A percentile compares a stretch with the other conserved stretches of the same genome.
Conservation (phyloP, 2,888 invertebrate genomes). For the Eupelmus urozonus region DNA sequence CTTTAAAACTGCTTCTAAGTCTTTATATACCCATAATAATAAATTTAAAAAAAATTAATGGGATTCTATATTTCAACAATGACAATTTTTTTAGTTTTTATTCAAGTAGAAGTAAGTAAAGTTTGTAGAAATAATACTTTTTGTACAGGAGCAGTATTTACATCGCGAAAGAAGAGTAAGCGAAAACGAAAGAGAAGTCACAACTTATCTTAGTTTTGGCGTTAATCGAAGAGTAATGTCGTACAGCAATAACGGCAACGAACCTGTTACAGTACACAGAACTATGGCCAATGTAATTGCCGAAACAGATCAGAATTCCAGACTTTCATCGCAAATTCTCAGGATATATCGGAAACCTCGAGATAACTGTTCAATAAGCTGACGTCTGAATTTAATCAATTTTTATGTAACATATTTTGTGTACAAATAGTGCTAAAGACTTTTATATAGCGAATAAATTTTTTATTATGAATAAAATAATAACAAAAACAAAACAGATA, state of each 20-base stretch:
- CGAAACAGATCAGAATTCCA: constrained; percentile 29
- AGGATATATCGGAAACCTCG: constrained; percentile 67
- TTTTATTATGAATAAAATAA: constrained; percentile 53
- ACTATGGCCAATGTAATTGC: constrained; percentile 13
- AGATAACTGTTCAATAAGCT: constrained; percentile 69
- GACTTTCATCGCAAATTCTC: constrained; percentile 61
- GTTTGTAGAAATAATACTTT: not conserved
- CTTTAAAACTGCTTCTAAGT: too few species aligned
- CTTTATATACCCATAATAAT: not conserved
- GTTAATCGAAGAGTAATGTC: constrained; percentile 72
- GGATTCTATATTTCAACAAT: not conserved
- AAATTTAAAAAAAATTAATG: not conserved
- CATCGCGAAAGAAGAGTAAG: constrained; percentile 36
- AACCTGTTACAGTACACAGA: constrained; percentile 68
- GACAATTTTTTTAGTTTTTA: not conserved
- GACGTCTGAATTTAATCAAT: constrained; percentile 35
- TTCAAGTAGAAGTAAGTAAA: too few species aligned
- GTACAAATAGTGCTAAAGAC: constrained; percentile 23
- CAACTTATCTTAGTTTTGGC: constrained; percentile 71
- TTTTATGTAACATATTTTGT: constrained; percentile 26
- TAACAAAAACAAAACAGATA: constrained; percentile 49
- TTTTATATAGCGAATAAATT: constrained; percentile 39
- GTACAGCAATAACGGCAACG: constrained; percentile 75
- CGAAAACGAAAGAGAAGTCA: constrained; percentile 63
- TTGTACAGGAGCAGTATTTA: constrained; percentile 70